These are phyloP conservation scores for Cephus rjabovi DNA, from an alignment of 2,888 invertebrate species.

Conservation along the genomic window DNA sequence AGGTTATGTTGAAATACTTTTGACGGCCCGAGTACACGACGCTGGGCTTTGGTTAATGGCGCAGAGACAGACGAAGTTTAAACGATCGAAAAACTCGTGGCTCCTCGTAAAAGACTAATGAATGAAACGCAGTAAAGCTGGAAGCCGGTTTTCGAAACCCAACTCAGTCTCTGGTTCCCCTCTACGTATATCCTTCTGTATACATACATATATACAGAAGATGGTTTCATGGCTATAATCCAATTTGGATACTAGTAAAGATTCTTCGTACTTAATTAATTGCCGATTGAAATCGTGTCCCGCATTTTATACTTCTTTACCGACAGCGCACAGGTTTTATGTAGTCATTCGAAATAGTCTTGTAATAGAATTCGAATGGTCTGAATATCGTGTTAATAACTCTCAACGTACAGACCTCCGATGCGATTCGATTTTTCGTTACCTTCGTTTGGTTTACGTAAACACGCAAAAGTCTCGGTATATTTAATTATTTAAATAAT, in stretches of 20 bases:
- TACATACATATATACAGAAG: neutral
- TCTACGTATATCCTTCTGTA: neutral
- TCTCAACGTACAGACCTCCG: neutral
- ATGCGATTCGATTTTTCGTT: neutral
- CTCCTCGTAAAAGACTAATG: constrained; percentile 14
- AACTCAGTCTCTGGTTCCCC: neutral
- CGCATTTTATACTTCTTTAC: neutral
- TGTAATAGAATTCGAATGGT: neutral
- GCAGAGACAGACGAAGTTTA: neutral
- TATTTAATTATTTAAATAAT: neutral
- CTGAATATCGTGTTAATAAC: neutral
- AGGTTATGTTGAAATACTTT: neutral
- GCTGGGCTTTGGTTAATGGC: neutral
- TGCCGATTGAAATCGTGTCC: neutral
- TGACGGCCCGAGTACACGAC: neutral
- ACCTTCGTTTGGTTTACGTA: neutral
- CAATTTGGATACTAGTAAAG: neutral
- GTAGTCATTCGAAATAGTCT: neutral
- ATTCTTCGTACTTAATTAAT: neutral
- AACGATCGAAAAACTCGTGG: constrained; percentile 3
- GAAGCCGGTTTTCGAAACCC: neutral
- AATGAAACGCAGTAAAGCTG: constrained; percentile 9
- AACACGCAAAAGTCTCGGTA: neutral
- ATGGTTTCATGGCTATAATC: neutral
- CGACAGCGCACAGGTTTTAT: neutral